These are phyloP conservation scores for Brachyistius frenatus DNA, from an alignment of 2,113 vertebrate genomes.

Conservation along the genomic window DNA sequence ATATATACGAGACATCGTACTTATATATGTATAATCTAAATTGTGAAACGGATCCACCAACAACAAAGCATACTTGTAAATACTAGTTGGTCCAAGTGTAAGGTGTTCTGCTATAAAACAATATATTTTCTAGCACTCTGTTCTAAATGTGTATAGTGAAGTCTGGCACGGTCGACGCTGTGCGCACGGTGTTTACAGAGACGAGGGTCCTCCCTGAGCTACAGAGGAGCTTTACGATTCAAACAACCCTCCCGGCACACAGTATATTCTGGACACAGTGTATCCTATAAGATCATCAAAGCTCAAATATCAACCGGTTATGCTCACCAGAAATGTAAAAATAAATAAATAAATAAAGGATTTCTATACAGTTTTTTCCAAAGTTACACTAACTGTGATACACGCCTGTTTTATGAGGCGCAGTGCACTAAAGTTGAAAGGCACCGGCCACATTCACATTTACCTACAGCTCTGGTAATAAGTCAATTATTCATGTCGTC, in stretches of 20 bases:
- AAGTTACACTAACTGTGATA: constrained; percentile 18
- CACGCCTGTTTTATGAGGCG: constrained; percentile 5
- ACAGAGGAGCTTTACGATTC: constrained; percentile 40
- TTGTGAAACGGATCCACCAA: neutral
- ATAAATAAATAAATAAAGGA: neutral
- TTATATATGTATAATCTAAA: too few species aligned
- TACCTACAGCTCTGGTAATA: constrained; percentile 9
- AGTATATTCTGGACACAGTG: neutral
- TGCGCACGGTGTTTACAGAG: neutral
- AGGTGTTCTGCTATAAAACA: neutral
- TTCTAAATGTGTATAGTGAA: constrained; percentile 16
- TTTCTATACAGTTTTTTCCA: constrained; percentile 8
- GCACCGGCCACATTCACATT: constrained; percentile 2
- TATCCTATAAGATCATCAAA: neutral
- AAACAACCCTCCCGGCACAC: constrained; percentile 1
- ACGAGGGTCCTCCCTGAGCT: too few species aligned
- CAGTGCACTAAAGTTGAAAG: constrained; percentile 55
- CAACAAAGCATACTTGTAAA: constrained; percentile 35
- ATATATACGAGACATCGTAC: too few species aligned
- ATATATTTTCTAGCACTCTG: constrained; percentile 10
- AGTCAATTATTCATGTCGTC: constrained; percentile 14
- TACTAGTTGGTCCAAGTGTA: constrained; percentile 34
- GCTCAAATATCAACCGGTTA: neutral
- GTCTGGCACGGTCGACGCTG: constrained; percentile 8
- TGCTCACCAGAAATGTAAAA: constrained; percentile 14